Percentiles rank a stretch among this genome's conserved stretches.
Conservation (phyloP, 2,113 vertebrate genomes). For the Nannobrachium achirus region DNA sequence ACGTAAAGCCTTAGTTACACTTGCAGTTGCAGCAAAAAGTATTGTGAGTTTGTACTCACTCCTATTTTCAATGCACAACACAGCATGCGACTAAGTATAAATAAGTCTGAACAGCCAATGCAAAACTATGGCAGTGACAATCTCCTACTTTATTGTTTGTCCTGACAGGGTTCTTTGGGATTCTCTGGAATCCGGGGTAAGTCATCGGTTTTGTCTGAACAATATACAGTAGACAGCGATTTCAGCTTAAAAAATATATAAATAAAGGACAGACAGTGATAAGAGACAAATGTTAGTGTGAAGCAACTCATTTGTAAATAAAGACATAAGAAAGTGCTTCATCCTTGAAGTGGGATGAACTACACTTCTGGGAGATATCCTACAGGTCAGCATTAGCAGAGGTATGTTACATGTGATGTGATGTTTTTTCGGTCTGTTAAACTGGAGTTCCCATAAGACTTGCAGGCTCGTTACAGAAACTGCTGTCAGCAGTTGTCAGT, state of each 20-base stretch:
- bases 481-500: slow-evolving; percentile 4
- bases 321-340: background rate
- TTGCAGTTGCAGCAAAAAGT: too few species aligned
- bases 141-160: background rate
- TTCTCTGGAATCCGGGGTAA: background rate
- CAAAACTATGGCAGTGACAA: background rate
- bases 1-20: background rate
- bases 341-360: background rate
- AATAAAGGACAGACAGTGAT: background rate
- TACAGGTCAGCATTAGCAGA: background rate
- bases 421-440: slow-evolving; percentile 5
- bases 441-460: slow-evolving; percentile 1
- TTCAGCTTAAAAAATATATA: background rate
- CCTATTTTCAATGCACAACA: too few species aligned
- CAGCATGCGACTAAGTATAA: too few species aligned
- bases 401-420: background rate
- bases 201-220: background rate
- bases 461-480: background rate
- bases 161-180: background rate
- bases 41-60: too few species aligned
- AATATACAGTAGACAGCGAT: background rate
- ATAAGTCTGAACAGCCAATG: too few species aligned
- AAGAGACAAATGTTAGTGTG: background rate
- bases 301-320: too few species aligned
- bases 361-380: background rate